Evolutionary conservation across 2,113 vertebrate species (phyloP), one percentile per base, ranked within the genome.

Genomic region (Donacobius atricapilla): DNA sequence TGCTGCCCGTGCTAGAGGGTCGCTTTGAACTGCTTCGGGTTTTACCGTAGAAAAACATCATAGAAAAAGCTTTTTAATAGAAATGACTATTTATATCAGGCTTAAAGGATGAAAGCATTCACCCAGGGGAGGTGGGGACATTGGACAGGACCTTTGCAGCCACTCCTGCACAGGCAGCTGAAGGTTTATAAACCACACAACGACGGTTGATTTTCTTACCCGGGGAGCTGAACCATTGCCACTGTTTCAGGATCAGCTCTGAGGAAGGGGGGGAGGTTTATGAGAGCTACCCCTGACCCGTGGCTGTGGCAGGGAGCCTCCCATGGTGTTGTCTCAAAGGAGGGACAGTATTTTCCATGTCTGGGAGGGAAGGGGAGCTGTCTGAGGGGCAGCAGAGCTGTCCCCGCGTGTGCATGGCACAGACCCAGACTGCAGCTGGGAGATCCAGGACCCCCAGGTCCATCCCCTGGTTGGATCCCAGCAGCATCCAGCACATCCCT

Each of bases 1-100:
- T 66, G 27, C 87, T 57, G 27, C 77, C 21, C 13, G 2, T 21
- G 50, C 68, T 3, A 5, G 4, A 58, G 57, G 24, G n/a, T 5
- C 65, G 0, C 27, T 48, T 22, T 0, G 3, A 10, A 2, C 24
- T 4, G 21, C 1, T 2, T 0, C 7, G 16, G 27, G 1, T 2
- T 17, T 6, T 2, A 4, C 0, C 13, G 3, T 0, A 3, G 0
- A 3, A 10, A 51, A n/a, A 61, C 35, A 0, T 0, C 0, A 13
- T 0, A 18, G 1, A 4, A 15, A 27, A 11, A 10, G 25, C 71
- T 66, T 44, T 53, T 22, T 1, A 7, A 28, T 5, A 12, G 11
- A 13, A 4, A 13, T 44, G 6, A 53, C 30, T 56, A 0, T n/a
- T 83, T 50, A 5, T 60, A 7, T 31, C n/a, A 5, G 15, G 18